These are phyloP conservation scores for Capromys pilorides DNA, from an alignment of 2,797 vertebrate genomes.

Conservation along the genomic window DNA sequence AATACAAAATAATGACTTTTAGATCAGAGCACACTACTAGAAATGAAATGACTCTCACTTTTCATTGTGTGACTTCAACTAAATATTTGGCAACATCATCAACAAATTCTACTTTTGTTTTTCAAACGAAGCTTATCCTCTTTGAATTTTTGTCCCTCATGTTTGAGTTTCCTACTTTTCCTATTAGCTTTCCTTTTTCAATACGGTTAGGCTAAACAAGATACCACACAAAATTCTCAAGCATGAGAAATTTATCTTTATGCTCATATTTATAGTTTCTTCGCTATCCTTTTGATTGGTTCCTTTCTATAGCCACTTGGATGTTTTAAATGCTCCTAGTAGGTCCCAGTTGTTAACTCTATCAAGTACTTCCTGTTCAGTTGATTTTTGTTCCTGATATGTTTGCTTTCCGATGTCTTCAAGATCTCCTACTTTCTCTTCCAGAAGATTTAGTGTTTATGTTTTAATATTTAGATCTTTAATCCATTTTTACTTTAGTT, in stretches of 20 bases:
- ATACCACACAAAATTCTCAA: too few relatives aligned
- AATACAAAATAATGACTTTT: neutral
- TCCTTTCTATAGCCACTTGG: neutral
- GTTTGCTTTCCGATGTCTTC: too few relatives aligned
- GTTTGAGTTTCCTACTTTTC: neutral
- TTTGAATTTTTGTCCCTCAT: neutral
- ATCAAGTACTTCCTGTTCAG: too few relatives aligned
- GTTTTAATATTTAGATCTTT: too few relatives aligned
- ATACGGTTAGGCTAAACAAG: neutral
- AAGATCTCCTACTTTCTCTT: too few relatives aligned
- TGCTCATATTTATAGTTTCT: neutral
- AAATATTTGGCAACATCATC: neutral
- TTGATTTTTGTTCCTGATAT: too few relatives aligned
- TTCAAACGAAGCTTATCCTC: neutral
- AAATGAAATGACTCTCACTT: neutral
- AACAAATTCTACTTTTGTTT: neutral
- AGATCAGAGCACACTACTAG: neutral
- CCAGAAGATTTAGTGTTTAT: too few relatives aligned
- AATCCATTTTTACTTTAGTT: too few relatives aligned
- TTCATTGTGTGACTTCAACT: neutral
- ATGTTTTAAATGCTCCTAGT: too few relatives aligned
- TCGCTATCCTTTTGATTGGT: neutral
- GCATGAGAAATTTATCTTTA: neutral
- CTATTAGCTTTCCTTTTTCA: neutral
- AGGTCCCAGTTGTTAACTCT: too few relatives aligned